phyloP scores from a whole-genome alignment of 2,888 invertebrate species.

The Lapara coniferarum region DNA sequence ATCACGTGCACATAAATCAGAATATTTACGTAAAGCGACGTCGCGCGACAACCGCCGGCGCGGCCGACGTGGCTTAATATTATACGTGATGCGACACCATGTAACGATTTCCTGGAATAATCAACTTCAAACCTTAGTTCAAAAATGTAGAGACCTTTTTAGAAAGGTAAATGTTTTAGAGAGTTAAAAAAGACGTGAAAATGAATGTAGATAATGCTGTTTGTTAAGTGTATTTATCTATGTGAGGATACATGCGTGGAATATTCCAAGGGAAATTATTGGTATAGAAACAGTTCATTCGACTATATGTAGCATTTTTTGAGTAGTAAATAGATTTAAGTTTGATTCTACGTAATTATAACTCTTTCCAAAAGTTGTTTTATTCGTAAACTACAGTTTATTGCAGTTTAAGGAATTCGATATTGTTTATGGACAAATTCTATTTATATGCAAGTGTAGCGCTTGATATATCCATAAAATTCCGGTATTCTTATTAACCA shows the following conservation, averaged over 20 bases:
- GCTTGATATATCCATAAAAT: no score
- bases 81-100: slow-evolving; percentile 32
- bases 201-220: slow-evolving; percentile 15
- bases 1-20: slow-evolving; percentile 24
- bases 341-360: no score
- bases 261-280: neutral
- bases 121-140: neutral
- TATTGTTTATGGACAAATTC: no score
- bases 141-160: neutral
- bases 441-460: no score
- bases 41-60: slow-evolving; percentile 21
- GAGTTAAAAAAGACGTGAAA: slow-evolving; percentile 9
- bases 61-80: slow-evolving; percentile 34
- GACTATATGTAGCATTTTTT: no score
- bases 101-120: neutral
- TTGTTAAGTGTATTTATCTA: slow-evolving; percentile 15
- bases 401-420: no score
- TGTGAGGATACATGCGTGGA: neutral
- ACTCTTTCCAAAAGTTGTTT: no score
- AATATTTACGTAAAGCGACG: slow-evolving; percentile 25
- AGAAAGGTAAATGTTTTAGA: neutral
- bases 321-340: no score
- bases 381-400: no score
- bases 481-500: no score
- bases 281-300: neutral